Evolutionary conservation across 2,888 invertebrate species (phyloP).

Genomic region (Lochmaea crataegi): DNA sequence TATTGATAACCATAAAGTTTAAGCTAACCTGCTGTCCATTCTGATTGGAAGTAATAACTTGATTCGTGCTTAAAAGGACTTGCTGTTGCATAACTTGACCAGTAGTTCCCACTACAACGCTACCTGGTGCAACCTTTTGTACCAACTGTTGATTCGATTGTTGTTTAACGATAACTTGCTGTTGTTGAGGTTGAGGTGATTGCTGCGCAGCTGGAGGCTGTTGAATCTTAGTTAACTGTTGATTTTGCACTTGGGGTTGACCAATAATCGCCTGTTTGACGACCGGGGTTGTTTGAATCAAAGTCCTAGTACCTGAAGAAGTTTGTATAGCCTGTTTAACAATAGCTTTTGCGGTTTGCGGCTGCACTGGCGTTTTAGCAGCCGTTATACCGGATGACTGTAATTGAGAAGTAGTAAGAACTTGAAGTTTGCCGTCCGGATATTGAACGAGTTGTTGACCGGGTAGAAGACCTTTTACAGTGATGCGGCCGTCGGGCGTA

Average conservation of each 20-base stretch:
- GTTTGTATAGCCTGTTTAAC: constrained; percentile 54
- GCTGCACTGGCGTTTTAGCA: constrained; percentile 59
- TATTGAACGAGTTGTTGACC: constrained; percentile 94
- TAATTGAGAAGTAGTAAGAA: constrained; percentile 75
- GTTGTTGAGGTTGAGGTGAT: constrained; percentile 51
- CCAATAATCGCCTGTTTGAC: constrained; percentile 40
- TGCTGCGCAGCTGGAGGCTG: constrained; percentile 4
- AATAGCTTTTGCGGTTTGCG: constrained; percentile 54
- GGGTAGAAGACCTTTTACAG: constrained; percentile 90
- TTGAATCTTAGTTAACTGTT: constrained; percentile 51
- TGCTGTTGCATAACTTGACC: constrained; percentile 63
- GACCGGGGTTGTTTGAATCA: constrained; percentile 27
- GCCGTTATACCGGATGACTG: constrained; percentile 64
- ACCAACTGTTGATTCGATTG: constrained; percentile 57
- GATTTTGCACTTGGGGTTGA: constrained; percentile 52
- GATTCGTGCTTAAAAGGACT: constrained; percentile 61
- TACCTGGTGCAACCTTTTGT: constrained; percentile 61
- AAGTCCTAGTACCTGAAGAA: constrained; percentile 52
- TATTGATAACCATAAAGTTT: neutral
- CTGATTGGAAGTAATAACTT: constrained; percentile 59
- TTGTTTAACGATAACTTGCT: constrained; percentile 60
- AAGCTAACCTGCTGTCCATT: constrained; percentile 64
- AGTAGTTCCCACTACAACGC: constrained; percentile 62
- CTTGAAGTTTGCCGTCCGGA: constrained; percentile 93
- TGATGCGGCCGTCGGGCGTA: constrained; percentile 90